Evolutionary conservation across 2,113 vertebrate genomes (phyloP).

Genomic region (Pao palembangensis): DNA sequence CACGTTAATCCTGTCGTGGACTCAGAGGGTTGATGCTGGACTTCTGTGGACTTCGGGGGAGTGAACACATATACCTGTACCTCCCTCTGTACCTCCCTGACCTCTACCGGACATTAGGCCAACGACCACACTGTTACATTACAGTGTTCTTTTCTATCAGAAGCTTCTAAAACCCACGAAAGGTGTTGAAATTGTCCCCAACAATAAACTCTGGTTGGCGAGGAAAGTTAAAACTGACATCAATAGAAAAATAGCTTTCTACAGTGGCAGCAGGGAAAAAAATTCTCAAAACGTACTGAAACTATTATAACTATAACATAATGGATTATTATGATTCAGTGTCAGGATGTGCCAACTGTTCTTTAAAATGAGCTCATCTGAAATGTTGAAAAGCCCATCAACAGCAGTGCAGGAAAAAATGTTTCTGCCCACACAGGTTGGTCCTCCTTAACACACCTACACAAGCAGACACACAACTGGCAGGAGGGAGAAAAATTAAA

Average conservation of each 20-base stretch:
- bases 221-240: too few relatives aligned
- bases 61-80: too few relatives aligned
- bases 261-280: background rate
- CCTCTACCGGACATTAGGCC: too few relatives aligned
- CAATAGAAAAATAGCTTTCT: background rate
- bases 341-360: background rate
- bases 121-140: too few relatives aligned
- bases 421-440: slow-evolving; percentile 69
- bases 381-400: slow-evolving; percentile 65
- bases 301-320: background rate
- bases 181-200: too few relatives aligned
- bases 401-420: slow-evolving; percentile 55
- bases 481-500: slow-evolving; percentile 47
- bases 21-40: too few relatives aligned
- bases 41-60: too few relatives aligned
- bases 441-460: slow-evolving; percentile 55
- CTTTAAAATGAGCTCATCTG: background rate
- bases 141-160: too few relatives aligned
- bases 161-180: too few relatives aligned
- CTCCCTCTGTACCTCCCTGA: too few relatives aligned
- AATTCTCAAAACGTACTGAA: background rate
- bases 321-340: background rate
- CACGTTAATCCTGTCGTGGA: too few relatives aligned
- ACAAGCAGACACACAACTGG: slow-evolving; percentile 38
- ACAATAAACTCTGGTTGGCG: too few relatives aligned